phyloP scores from a whole-genome alignment of 2,888 invertebrate species.

The Polyommatus iphigenia region DNA sequence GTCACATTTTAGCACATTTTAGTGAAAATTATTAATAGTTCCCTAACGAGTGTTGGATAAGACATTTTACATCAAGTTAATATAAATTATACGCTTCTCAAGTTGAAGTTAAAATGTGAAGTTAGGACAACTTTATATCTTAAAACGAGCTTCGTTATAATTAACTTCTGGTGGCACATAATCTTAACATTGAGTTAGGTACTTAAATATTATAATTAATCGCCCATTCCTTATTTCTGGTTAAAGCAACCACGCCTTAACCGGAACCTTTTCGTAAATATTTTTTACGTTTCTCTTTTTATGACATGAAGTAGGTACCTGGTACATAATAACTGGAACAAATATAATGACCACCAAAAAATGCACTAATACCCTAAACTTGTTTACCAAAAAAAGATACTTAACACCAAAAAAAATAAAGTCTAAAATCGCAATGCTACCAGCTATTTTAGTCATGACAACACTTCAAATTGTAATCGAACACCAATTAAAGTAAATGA shows the following conservation, averaged over 20 bases:
- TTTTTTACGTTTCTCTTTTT: background rate
- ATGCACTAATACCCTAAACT: too few relatives aligned
- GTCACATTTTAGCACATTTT: background rate
- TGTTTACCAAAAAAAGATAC: too few relatives aligned
- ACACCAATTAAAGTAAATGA: too few relatives aligned
- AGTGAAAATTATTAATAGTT: background rate
- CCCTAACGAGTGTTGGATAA: conserved; percentile 21
- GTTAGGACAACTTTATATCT: conserved; percentile 19
- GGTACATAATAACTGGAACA: too few relatives aligned
- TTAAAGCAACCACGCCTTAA: background rate
- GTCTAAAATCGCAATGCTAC: too few relatives aligned
- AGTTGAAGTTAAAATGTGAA: conserved; percentile 14
- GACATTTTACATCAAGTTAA: conserved; percentile 13
- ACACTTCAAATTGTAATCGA: too few relatives aligned
- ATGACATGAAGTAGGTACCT: background rate
- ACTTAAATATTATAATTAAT: background rate
- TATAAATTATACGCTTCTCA: conserved; percentile 12
- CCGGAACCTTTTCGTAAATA: background rate
- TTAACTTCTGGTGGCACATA: conserved; percentile 19
- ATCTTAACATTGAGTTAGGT: conserved; percentile 7
- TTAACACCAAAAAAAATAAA: too few relatives aligned
- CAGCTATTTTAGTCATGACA: too few relatives aligned
- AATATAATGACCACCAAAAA: too few relatives aligned
- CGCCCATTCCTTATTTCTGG: background rate
- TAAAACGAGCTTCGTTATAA: conserved; percentile 16